Evolutionary conservation across 2,888 invertebrate genomes (phyloP), one percentile per base, ranked within the genome.

Genomic region (Lycocerus yunnanus): DNA sequence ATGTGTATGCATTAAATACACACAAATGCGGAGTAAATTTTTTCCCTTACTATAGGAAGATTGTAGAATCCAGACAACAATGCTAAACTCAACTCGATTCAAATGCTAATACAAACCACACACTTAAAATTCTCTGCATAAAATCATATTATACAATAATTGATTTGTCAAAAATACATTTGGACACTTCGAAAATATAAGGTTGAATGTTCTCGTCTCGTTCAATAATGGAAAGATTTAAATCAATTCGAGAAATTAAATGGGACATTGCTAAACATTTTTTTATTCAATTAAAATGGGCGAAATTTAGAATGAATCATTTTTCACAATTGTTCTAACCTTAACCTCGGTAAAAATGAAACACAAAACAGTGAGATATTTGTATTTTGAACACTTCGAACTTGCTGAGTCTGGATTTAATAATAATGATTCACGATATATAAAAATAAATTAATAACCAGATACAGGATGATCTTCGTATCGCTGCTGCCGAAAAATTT

Each of bases 51-150:
- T 61, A 68, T 27, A 70, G 15, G 61, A 73, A 71, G 58, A 68
- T 71, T 74, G 70, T 70, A 74, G 67, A 74, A 74, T 74, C 67
- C 74, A 74, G 74, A 74, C 74, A 74, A 74, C 74, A 74, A 74
- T 74, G 70, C 70, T 15, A 16, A 72, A 63, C 60, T 60, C 61
- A 20, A 61, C n/a, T 16, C 61, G 20, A n/a, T 20, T 20, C 11
- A 20, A 18, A 63, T 15, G 18, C 60, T 63, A 63, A 63, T 15
- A 1, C 11, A 15, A n/a, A 18, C n/a, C 61, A 18, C 16, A 14
- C 16, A 63, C 18, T 63, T 20, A n/a, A 63, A 63, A 63, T 18
- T n/a, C 61, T 43, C 43, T 43, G n/a, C 43, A 43, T 11, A 43
- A 61, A 18, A 61, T 18, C 16, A 18, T 18, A 15, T 63, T 63